Base-by-base conservation (phyloP, 2,113 vertebrate species). In the Mirza zaza region DNA sequence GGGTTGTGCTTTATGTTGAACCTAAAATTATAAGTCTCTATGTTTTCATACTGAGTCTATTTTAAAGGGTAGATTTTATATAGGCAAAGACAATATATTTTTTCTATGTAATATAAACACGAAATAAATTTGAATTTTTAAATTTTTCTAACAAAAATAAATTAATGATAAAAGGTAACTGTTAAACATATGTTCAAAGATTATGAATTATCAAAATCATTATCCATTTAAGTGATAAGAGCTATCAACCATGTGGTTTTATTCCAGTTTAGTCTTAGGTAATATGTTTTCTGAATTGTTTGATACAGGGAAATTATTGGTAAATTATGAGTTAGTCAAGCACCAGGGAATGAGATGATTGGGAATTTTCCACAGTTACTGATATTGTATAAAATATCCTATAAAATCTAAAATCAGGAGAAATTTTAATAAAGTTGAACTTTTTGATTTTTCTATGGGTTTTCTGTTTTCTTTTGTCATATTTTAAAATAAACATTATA, bases 221-320 rank as follows among this genome's bases (percentile, higher is more conserved):
- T 71, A 93, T 48, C 6, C 13, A 93, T 17, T 81, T 84, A 92
- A 65, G 1, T 36, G 27, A 88, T 59, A 57, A 87, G 90, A 88
- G 11, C 2, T 59, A 32, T 71, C 52, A 91, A 87, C 32, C 27
- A 39, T 85, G 70, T 84, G n/a, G 18, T 63, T 93, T 90, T 70
- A 73, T 71, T 90, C 6, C 15, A 83, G 14, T 11, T 71, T 83
- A 68, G 14, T 84, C 9, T 6, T n/a, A 85, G 5, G 20, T 59
- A 94, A 94, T 45, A 95, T 52, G 32, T 42, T 67, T 95, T 77
- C 29, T 76, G 84, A 91, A 90, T 84, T 75, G 4, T 76, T 68
- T 93, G 20, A 71, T 57, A 59, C 0, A 34, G 45, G 8, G 0
- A 67, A 87, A 77, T 87, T 96, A 13, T 79, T 61, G 48, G 45